A percentile compares a stretch with the other conserved stretches of the same genome.
Conservation (phyloP, 1,140 invertebrate species). For the Linepithema humile region DNA sequence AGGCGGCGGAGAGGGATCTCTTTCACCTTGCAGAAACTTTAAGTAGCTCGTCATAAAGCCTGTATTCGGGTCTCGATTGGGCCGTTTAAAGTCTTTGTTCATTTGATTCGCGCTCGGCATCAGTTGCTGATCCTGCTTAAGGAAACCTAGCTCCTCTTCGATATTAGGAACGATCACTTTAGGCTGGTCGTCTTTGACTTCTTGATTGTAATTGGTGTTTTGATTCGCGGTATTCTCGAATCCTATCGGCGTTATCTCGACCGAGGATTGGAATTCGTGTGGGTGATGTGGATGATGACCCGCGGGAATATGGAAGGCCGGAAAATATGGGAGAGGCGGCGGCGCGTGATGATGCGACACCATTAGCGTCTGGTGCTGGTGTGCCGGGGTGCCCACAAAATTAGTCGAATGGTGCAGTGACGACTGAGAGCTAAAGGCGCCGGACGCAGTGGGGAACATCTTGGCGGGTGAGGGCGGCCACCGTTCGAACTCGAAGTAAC, state of each 20-base stretch:
- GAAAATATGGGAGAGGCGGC: slow-evolving; percentile 87
- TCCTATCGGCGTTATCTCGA: slow-evolving; percentile 87
- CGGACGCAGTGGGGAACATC: slow-evolving; percentile 86
- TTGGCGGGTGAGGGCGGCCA: slow-evolving; percentile 88
- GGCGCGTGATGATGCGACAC: slow-evolving; percentile 87
- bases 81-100: slow-evolving; percentile 82
- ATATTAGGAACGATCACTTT: slow-evolving; percentile 94
- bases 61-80: slow-evolving; percentile 87
- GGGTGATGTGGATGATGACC: slow-evolving; percentile 81
- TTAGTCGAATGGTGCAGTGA: slow-evolving; percentile 84
- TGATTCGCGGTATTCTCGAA: slow-evolving; percentile 73
- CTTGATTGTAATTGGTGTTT: slow-evolving; percentile 69
- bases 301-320: slow-evolving; percentile 87
- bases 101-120: slow-evolving; percentile 60
- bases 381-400: slow-evolving; percentile 82
- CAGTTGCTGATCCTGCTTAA: slow-evolving; percentile 81
- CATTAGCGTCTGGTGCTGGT: slow-evolving; percentile 87
- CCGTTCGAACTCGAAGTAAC: slow-evolving; percentile 90
- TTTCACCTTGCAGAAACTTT: slow-evolving; percentile 93
- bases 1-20: slow-evolving; percentile 91
- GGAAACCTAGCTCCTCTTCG: slow-evolving; percentile 92
- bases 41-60: slow-evolving; percentile 94
- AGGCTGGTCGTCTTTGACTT: slow-evolving; percentile 87
- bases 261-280: slow-evolving; percentile 88
- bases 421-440: slow-evolving; percentile 85